A percentile compares a stretch with the other conserved stretches of the same genome.
Evolutionary conservation across 1,140 invertebrate genomes (phyloP).

Genomic region (Brachionus rotundiformis): DNA sequence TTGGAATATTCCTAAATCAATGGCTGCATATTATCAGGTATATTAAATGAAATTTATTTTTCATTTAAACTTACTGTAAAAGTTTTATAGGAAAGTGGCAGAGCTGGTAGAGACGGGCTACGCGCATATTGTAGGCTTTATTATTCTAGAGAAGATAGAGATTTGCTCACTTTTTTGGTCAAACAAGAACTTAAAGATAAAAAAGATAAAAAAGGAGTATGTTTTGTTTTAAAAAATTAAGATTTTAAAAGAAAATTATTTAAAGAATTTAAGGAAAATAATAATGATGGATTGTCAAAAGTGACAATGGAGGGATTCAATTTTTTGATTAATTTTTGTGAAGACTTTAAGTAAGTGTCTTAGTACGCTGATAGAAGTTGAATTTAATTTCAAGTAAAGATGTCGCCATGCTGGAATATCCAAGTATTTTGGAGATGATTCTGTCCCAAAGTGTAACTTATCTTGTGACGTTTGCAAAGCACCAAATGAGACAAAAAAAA

Average conservation of each 20-base stretch:
- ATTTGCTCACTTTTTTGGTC: constrained; percentile 33
- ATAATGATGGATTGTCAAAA: neutral
- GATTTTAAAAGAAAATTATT: neutral
- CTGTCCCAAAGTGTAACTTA: neutral
- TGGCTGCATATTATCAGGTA: constrained; percentile 52
- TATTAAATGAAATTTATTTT: neutral
- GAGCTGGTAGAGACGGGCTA: constrained; percentile 52
- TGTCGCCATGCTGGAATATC: constrained; percentile 48
- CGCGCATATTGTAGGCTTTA: constrained; percentile 38
- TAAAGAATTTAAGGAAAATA: neutral
- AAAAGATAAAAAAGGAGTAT: constrained; percentile 3
- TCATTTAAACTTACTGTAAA: no score
- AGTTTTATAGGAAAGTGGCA: constrained; percentile 34
- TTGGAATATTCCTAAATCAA: constrained; percentile 52
- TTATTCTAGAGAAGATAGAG: constrained; percentile 51
- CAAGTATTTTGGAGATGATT: constrained; percentile 46
- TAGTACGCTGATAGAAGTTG: neutral
- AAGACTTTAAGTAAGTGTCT: constrained; percentile 45
- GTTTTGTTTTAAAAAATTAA: neutral
- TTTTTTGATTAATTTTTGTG: constrained; percentile 27
- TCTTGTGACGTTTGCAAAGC: constrained; percentile 49
- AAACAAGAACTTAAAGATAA: constrained; percentile 49
- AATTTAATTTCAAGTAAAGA: neutral
- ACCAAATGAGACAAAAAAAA: constrained; percentile 35
- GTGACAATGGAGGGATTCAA: constrained; percentile 26